Evolutionary conservation across 2,797 vertebrate species (phyloP), one percentile per base, ranked within the genome.

Genomic region (Danio aesculapii): DNA sequence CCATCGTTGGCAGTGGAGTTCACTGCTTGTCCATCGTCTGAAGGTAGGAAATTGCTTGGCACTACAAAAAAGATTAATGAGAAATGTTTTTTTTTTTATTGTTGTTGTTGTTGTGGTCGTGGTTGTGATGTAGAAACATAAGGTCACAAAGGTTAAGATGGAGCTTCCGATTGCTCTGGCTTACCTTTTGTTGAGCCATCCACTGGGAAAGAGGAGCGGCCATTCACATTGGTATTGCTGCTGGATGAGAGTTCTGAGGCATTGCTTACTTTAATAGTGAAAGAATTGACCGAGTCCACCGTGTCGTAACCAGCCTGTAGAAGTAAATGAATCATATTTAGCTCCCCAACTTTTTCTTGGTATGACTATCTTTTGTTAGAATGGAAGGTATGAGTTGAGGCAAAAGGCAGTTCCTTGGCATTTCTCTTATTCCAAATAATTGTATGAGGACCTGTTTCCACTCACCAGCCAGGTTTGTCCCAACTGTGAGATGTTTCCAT

Each of bases 241-340:
- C 6, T 10, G 5, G 69, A 49, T 19, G 49, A 57, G 4, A 81
- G 68, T 4, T 43, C 41, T 10, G 8, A 13, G 14, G 11, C 3
- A 6, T 9, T 49, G 16, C 4, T 11, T 39, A 41, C 10, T 39
- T 43, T n/a, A 13, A 69, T 5, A 17, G 19, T 30, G 64, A 16
- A 43, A 19, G 55, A 73, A 21, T 44, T 19, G 30, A 12, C 43
- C 13, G 53, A 17, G 53, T 50, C 49, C 77, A n/a, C 3, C 4
- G 46, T 43, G 16, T 10, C 6, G 17, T 70, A 79, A 14, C 77
- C 77, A 71, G 67, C 77, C 77, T 79, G 14, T 16, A 43, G 41
- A 50, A 14, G 43, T 16, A 17, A 5, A 55, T 8, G 0, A 39
- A n/a, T 30, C 30, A 6, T 11, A 12, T 53, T 64, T 44, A 64